Evolutionary conservation across 2,113 vertebrate genomes (phyloP).

Genomic region (Halichoerus grypus): DNA sequence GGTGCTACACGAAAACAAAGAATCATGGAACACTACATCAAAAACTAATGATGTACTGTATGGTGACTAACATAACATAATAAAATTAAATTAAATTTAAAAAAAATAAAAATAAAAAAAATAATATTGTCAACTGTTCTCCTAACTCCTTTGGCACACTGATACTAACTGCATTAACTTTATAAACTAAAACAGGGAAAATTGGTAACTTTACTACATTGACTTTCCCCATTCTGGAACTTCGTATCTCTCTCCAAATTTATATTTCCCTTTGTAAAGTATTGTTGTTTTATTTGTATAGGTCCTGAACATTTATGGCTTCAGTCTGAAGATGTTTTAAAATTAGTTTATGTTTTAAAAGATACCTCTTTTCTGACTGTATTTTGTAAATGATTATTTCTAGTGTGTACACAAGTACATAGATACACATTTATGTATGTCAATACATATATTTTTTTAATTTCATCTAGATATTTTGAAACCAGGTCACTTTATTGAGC

Average conservation of each 20-base stretch:
- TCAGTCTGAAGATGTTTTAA: background rate
- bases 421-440: background rate
- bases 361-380: background rate
- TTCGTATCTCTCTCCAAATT: background rate
- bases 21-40: too few species aligned
- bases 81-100: too few species aligned
- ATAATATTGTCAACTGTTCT: background rate
- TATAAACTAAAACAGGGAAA: background rate
- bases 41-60: too few species aligned
- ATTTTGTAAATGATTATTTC: background rate
- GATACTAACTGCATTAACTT: background rate
- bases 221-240: background rate
- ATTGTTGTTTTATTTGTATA: background rate
- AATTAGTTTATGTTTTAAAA: background rate
- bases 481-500: background rate
- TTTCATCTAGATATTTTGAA: background rate
- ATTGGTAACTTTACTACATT: background rate
- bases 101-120: too few species aligned
- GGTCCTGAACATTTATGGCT: background rate
- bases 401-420: too few species aligned
- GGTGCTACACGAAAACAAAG: too few species aligned
- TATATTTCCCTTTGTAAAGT: background rate
- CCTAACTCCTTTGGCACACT: background rate
- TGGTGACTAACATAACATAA: too few species aligned
- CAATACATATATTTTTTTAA: background rate